Percentiles rank a stretch among this genome's conserved stretches.
Conservation (phyloP, 2,888 invertebrate genomes). For the Anoncus sp. region DNA sequence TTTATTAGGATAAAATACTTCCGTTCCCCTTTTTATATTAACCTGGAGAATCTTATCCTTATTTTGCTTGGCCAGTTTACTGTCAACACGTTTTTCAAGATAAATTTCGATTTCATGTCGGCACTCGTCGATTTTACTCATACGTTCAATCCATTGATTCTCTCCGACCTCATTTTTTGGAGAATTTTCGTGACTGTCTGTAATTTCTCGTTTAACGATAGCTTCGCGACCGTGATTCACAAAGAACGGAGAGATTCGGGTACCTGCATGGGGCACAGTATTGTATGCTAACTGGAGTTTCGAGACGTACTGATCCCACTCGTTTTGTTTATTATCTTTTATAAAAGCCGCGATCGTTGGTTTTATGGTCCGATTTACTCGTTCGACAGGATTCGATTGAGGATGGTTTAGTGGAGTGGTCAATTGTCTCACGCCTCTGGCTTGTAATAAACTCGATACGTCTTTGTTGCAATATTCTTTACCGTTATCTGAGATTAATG, state of each 20-base stretch:
- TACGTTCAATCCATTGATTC: slow-evolving; percentile 34
- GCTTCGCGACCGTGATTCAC: slow-evolving; percentile 59
- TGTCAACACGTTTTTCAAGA: slow-evolving; percentile 31
- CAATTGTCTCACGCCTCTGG: slow-evolving; percentile 26
- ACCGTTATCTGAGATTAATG: slow-evolving; percentile 40
- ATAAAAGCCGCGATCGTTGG: slow-evolving; percentile 53
- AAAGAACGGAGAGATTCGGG: slow-evolving; percentile 56
- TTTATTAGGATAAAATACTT: slow-evolving; percentile 41
- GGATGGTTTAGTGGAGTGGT: slow-evolving; percentile 36
- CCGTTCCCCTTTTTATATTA: slow-evolving; percentile 28
- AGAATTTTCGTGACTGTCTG: neutral
- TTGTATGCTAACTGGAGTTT: slow-evolving; percentile 59
- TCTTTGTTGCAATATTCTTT: slow-evolving; percentile 31
- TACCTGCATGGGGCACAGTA: slow-evolving; percentile 56
- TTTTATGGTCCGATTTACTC: slow-evolving; percentile 51
- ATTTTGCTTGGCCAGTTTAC: slow-evolving; percentile 36
- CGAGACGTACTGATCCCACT: slow-evolving; percentile 56
- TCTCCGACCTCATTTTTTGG: neutral
- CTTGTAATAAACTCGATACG: slow-evolving; percentile 20
- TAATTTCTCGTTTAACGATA: neutral
- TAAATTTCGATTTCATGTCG: slow-evolving; percentile 44
- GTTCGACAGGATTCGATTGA: slow-evolving; percentile 43
- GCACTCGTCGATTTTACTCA: slow-evolving; percentile 56
- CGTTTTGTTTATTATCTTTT: slow-evolving; percentile 44
- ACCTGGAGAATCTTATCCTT: slow-evolving; percentile 27